Percentiles rank a stretch among this genome's conserved stretches.
phyloP scores from a whole-genome alignment of 2,113 vertebrate species.

The Aegotheles bennettii region DNA sequence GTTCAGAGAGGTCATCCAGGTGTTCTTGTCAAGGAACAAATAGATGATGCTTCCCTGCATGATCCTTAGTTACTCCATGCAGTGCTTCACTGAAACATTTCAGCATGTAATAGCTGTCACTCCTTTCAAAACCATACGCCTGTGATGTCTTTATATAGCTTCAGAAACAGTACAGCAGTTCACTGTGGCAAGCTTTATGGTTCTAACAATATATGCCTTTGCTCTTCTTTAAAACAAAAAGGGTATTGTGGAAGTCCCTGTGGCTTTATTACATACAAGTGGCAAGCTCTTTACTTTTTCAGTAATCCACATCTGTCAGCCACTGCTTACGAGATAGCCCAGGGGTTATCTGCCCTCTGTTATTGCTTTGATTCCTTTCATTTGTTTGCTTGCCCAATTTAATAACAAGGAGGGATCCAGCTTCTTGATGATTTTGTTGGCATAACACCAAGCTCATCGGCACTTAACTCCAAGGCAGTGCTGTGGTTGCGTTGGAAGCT shows the following conservation, averaged over 20 bases:
- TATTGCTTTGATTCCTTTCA: conserved; percentile 63
- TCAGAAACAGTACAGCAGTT: conserved; percentile 17
- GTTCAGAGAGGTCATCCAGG: conserved; percentile 40
- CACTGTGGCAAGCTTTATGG: conserved; percentile 59
- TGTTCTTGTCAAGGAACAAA: conserved; percentile 45
- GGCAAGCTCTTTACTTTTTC: conserved; percentile 64
- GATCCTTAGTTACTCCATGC: conserved; percentile 9
- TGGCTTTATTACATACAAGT: conserved; percentile 65
- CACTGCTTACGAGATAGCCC: conserved; percentile 54
- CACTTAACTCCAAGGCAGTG: not conserved
- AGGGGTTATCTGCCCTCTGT: conserved; percentile 60
- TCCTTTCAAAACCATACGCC: conserved; percentile 29
- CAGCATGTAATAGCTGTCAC: conserved; percentile 55
- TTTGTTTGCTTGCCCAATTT: conserved; percentile 61
- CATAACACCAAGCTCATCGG: conserved; percentile 35
- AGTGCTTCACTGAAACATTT: conserved; percentile 28
- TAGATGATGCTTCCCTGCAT: conserved; percentile 19
- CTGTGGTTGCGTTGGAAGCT: not conserved
- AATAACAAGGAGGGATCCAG: conserved; percentile 56
- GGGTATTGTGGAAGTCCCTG: conserved; percentile 50
- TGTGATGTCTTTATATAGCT: conserved; percentile 63
- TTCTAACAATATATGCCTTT: conserved; percentile 61
- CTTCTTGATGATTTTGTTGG: conserved; percentile 59
- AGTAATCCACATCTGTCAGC: conserved; percentile 67
- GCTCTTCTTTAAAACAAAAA: conserved; percentile 58